Base-by-base conservation (phyloP, 1,140 invertebrate species). In the Harlomillsia oculata region DNA sequence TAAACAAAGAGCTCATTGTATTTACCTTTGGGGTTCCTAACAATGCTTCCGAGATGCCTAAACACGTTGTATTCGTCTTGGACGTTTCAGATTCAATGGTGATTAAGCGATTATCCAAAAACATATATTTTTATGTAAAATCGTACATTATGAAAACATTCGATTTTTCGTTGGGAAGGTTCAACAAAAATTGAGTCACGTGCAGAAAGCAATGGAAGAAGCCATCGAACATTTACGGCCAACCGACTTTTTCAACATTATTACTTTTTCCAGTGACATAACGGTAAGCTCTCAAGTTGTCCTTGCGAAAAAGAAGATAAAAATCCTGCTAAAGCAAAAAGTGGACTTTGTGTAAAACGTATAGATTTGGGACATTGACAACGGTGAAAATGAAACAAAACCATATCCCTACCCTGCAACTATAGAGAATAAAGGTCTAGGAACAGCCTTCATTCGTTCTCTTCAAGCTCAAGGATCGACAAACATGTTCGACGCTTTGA, bases 1-100 rank as follows among this genome's bases (percentile, higher is more conserved):
- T 84, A 6, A 78, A 80, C 48, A 80, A 83, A 63, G 84, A 83
- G 5, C 29, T 1, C 83, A 85, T 69, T 86, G 85, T 69, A 81
- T 85, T 1, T 83, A 85, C 65, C 85, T 82, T 72, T 82, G 84
- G 63, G 77, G 81, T 2, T 82, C 82, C 2, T 65, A 18, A 29
- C 28, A 25, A 69, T 83, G 45, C 71, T 75, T 26, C 74, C 79
- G 2, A 69, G n/a, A n/a, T 84, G 43, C 75, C 72, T 25, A 83
- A 83, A 67, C 78, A 83, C 61, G 80, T 82, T 0, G 73, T 84
- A 2, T 85, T 85, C 66, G 78, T 84, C 1, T 70, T 85, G 51
- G 83, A 85, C 67, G 75, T 78, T 0, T 83, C 81, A 34, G 78
- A 78, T n/a, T 84, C 82, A 30, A 85, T 85, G 83, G 45, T 48